Evolutionary conservation across 2,888 invertebrate genomes (phyloP), one percentile per base, ranked within the genome.

Genomic region (Loripinus fragilis): DNA sequence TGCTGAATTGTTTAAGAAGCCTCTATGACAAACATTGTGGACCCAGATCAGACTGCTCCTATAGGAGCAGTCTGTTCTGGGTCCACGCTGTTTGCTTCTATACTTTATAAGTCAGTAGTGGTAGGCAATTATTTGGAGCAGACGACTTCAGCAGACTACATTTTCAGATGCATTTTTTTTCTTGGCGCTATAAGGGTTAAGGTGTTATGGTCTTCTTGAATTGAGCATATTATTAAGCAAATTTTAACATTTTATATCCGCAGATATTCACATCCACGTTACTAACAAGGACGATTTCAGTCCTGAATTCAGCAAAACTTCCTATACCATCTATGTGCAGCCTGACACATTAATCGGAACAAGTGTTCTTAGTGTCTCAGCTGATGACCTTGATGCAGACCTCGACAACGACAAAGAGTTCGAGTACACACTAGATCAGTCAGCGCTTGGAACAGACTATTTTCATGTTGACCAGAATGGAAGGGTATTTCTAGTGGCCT

Each of bases 311-410:
- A 80, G 78, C 12, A 68, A 73, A 20, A 35, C 52, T 2, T 50
- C 28, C 17, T 80, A 78, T 68, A 71, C 76, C 2, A 52, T 71
- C 7, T 83, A 83, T 41, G 52, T 83, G 17, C 60, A 77, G 2
- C 55, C 76, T 3, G 76, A 83, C 35, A 74, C 78, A 0, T 60
- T 76, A 5, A 65, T 83, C 15, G 83, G 83, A 0, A 76, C 80
- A n/a, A 48, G 55, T 30, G n/a, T 83, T 17, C 33, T 68, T 7
- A 69, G 41, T 0, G 70, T 83, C 0, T 71, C 76, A 20, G 83
- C 83, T 0, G 60, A 75, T 28, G 83, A 83, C 38, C 64, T 72
- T n/a, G 80, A 80, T 23, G 64, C 67, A 28, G 66, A 52, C 52
- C 74, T 74, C 20, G 82, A 79, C 23, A 64, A 66, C 12, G 78